Conservation (phyloP, 2,888 invertebrate genomes). For the Clunio marinus region DNA sequence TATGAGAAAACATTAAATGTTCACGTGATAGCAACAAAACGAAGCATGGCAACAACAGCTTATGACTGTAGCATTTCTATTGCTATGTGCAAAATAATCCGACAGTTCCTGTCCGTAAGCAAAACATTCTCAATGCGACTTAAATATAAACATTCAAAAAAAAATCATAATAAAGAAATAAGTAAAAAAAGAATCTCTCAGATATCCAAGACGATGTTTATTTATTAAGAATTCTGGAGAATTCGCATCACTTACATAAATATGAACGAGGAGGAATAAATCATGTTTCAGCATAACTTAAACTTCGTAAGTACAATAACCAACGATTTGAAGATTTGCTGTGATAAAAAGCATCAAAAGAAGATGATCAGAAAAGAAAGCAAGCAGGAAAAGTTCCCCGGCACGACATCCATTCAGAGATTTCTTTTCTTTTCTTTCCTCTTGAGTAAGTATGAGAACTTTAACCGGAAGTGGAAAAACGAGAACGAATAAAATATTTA, state of each 20-base stretch:
- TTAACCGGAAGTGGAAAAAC: constrained; percentile 12
- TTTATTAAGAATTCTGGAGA: not conserved
- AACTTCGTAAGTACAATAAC: not conserved
- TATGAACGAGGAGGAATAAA: constrained; percentile 14
- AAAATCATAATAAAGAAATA: too few relatives aligned
- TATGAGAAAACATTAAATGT: not conserved
- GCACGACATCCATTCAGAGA: not conserved
- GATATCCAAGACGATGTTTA: not conserved
- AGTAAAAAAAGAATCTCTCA: too few relatives aligned
- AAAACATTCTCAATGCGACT: not conserved
- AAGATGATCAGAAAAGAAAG: too few relatives aligned
- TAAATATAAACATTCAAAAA: not conserved
- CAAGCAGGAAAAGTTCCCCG: too few relatives aligned
- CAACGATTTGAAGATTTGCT: too few relatives aligned
- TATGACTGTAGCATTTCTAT: not conserved
- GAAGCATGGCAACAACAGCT: constrained; percentile 8
- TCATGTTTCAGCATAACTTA: constrained; percentile 24
- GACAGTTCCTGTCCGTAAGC: constrained; percentile 23
- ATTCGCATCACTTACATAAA: not conserved
- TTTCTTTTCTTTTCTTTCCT: constrained; percentile 6
- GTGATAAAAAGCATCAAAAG: too few relatives aligned
- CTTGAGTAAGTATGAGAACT: too few relatives aligned
- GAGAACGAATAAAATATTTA: not conserved
- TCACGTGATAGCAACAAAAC: not conserved
- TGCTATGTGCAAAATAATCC: constrained; percentile 4